Conservation (phyloP, 2,797 vertebrate species). For the Agapornis canus region DNA sequence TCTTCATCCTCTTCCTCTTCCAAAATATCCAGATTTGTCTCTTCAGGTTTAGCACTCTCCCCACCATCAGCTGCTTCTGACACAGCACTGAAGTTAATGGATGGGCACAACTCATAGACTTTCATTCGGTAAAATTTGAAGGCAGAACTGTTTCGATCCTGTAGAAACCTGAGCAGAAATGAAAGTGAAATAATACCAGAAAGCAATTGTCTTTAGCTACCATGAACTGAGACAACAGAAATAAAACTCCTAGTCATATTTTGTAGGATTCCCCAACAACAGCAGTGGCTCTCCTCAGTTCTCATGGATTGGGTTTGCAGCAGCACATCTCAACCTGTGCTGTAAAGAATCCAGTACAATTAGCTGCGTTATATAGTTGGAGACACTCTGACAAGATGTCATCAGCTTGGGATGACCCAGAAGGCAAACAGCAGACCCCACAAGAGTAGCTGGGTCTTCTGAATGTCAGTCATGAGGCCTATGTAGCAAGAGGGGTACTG, state of each 20-base stretch:
- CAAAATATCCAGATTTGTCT: not conserved
- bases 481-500: not conserved
- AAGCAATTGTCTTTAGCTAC: not conserved
- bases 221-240: not conserved
- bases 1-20: conserved; percentile 47
- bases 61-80: not conserved
- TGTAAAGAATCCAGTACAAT: not conserved
- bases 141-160: conserved; percentile 77
- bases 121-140: conserved; percentile 80
- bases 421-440: not conserved
- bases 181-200: not conserved
- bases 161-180: conserved; percentile 75
- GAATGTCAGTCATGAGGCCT: not conserved
- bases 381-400: not conserved
- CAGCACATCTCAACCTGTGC: not conserved
- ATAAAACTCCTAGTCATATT: not conserved
- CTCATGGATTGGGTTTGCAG: not conserved
- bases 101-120: conserved; percentile 74
- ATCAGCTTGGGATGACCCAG: not conserved
- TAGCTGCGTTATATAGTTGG: not conserved
- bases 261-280: not conserved
- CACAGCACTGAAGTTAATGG: conserved; percentile 63
- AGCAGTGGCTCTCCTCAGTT: not conserved
- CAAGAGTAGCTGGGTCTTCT: not conserved
- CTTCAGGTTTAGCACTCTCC: not conserved